Evolutionary conservation across 2,113 vertebrate species (phyloP).

Genomic region (Damaliscus lunatus): DNA sequence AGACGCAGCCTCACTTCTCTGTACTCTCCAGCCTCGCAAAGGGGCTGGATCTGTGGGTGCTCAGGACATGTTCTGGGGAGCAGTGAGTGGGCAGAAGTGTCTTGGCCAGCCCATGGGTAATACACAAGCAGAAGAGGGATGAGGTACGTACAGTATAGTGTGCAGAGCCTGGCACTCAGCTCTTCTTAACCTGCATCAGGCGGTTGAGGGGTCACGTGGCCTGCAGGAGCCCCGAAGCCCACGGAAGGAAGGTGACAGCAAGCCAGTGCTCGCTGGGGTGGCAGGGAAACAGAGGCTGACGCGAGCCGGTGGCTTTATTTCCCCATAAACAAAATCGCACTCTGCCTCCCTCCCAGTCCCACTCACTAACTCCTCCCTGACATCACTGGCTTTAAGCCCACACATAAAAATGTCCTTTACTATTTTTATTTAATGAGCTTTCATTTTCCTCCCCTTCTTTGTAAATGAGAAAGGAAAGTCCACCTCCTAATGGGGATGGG

Average conservation of each 20-base stretch:
- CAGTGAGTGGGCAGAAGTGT: rapidly evolving
- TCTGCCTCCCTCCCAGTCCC: constrained; percentile 15
- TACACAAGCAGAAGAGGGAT: background rate
- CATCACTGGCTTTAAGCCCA: constrained; percentile 37
- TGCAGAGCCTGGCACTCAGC: background rate
- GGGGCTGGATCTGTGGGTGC: background rate
- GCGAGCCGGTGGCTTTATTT: background rate
- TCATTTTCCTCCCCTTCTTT: constrained; percentile 20
- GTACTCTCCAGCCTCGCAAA: background rate
- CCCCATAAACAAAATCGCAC: constrained; percentile 5
- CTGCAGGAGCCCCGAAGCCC: background rate
- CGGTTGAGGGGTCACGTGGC: background rate
- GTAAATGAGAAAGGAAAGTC: constrained; percentile 72
- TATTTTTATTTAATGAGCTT: constrained; percentile 55
- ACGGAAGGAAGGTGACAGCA: background rate
- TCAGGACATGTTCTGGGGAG: rapidly evolving
- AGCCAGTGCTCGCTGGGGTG: background rate
- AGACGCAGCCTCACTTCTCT: background rate
- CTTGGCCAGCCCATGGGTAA: background rate
- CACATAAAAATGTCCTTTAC: constrained; percentile 41
- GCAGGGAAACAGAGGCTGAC: background rate
- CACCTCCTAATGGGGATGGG: constrained; percentile 40
- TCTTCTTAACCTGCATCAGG: background rate
- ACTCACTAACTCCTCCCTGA: constrained; percentile 49
- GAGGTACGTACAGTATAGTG: rapidly evolving